Evolutionary conservation across 2,888 invertebrate genomes (phyloP), one percentile per base, ranked within the genome.

Genomic region (Xiphydria camelus): DNA sequence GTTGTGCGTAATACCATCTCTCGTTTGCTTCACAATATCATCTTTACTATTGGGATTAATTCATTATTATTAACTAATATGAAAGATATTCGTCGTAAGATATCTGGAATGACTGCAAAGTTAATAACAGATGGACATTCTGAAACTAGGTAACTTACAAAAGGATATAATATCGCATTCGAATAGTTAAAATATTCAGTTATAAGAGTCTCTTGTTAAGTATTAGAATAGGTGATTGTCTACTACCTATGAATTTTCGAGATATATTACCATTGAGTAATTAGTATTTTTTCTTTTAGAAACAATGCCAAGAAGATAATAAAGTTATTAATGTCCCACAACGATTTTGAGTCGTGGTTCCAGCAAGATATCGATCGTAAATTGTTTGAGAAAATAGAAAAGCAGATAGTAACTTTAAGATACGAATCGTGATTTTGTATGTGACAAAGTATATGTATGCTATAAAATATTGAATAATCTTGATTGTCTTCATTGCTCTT

Each of bases 391-490:
- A 58, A 47, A 47, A 52, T 57, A 22, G 52, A 61, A 18, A 57
- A 59, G 31, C 53, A 55, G 40, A 41, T 62, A 6, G 41, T 62
- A n/a, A 37, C 44, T 9, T 53, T 62, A 21, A 62, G 57, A 20
- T 62, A 59, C 14, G 40, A 12, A 14, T 14, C 29, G 4, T 29
- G 29, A 29, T 9, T 14, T 5, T 29, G 2, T 10, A 29, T n/a
- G n/a, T n/a, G n/a, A n/a, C n/a, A n/a, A n/a, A n/a, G n/a, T n/a
- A n/a, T n/a, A n/a, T n/a, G n/a, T n/a, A n/a, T n/a, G n/a, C n/a
- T n/a, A n/a, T n/a, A n/a, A n/a, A n/a, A n/a, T n/a, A n/a, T n/a
- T n/a, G n/a, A n/a, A n/a, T n/a, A n/a, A n/a, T n/a, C n/a, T n/a
- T n/a, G n/a, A n/a, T n/a, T n/a, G n/a, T n/a, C n/a, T n/a, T n/a